Evolutionary conservation across 2,113 vertebrate species (phyloP), one percentile per base, ranked within the genome.

Genomic region (Rhabdomys dilectus): DNA sequence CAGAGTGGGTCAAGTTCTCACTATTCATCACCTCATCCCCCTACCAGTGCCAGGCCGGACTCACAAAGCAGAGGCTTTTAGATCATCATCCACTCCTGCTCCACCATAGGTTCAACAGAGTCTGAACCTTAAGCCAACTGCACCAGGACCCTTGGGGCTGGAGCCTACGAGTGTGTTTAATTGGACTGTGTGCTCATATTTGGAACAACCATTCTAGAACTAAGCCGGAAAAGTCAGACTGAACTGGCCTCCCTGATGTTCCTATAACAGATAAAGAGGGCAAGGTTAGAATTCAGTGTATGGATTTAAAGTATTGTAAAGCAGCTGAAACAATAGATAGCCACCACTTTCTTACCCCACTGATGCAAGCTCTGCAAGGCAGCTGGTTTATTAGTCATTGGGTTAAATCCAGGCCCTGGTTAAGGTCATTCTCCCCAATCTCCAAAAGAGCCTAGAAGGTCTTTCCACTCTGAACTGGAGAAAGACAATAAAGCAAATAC

Each of bases 271-370:
- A 39, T 22, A 36, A 45, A 77, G 68, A 60, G 42, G 76, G 8
- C 24, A 87, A 81, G 45, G 16, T 42, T 34, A 45, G 12, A 53
- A 60, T 56, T 51, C 29, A 64, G 53, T 51, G 8, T 22, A 5
- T 86, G 89, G 90, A 48, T 78, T 91, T 94, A 82, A 81, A 75
- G 66, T 34, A 39, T 62, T 93, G 93, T 70, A 51, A 12, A 87
- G 11, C n/a, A 58, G 17, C 56, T 70, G 53, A 22, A 92, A 70
- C 42, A 81, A 80, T 21, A 10, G 72, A 29, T 68, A 77, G 51
- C 16, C 0, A n/a, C 17, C 53, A 31, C 72, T 82, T 85, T 91
- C 58, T 93, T 45, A 42, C 42, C n/a, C 78, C 0, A 26, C 2
- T 82, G 12, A 53, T 31, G 34, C 51, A 45, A 2, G 42, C 60